Evolutionary conservation across 2,113 vertebrate species (phyloP).

Genomic region (Meriones unguiculatus): DNA sequence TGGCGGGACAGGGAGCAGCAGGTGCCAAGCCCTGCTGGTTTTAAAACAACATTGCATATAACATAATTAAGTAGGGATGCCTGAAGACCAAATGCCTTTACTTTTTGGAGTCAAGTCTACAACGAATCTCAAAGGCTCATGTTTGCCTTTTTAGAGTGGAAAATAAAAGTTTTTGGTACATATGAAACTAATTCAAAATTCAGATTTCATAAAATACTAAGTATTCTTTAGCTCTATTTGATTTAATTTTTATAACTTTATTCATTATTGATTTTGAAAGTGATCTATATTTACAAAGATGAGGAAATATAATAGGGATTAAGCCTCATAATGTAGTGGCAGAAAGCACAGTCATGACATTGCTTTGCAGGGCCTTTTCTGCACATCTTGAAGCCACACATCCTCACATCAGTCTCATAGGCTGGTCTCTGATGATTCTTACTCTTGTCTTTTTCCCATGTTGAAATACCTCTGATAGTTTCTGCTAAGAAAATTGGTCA

Average conservation of each 20-base stretch:
- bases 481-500: background rate
- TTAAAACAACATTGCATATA: slow-evolving; percentile 77
- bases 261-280: slow-evolving; percentile 1
- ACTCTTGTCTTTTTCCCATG: background rate
- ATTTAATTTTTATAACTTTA: background rate
- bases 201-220: background rate
- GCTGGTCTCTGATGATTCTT: background rate
- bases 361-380: background rate
- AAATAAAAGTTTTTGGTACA: slow-evolving; percentile 32
- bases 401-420: background rate
- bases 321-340: background rate
- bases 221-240: slow-evolving; percentile 17
- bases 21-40: slow-evolving; percentile 76
- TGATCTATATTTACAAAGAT: background rate
- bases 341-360: too few species aligned
- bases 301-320: background rate
- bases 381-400: background rate
- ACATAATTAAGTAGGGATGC: slow-evolving; percentile 71
- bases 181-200: background rate
- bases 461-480: background rate
- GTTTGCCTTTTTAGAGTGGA: slow-evolving; percentile 24
- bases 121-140: slow-evolving; percentile 2
- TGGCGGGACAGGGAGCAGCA: slow-evolving; percentile 33
- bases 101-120: slow-evolving; percentile 8
- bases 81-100: slow-evolving; percentile 60